Conservation (phyloP, 2,888 invertebrate genomes). For the Hypolimnas misippus region DNA sequence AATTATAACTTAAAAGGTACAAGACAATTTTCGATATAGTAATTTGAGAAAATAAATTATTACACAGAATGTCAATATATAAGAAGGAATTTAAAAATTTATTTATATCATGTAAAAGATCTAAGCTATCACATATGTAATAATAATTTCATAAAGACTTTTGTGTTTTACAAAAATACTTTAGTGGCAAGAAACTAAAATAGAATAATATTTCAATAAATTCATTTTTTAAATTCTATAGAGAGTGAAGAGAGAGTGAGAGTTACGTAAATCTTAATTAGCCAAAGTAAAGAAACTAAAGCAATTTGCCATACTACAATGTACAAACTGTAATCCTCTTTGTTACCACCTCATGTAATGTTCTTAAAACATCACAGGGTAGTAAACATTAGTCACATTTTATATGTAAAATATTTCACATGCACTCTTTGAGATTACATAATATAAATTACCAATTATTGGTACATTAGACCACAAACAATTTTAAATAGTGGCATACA, state of each 20-base stretch:
- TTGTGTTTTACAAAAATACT: constrained; percentile 68
- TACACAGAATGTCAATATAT: constrained; percentile 24
- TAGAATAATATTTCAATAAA: constrained; percentile 67
- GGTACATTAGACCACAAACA: constrained; percentile 59
- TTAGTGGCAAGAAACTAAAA: constrained; percentile 81
- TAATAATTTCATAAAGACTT: constrained; percentile 65
- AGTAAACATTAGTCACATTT: constrained; percentile 59
- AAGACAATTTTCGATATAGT: constrained; percentile 48
- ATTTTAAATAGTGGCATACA: constrained; percentile 68
- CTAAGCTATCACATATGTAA: constrained; percentile 79
- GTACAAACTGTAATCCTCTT: constrained; percentile 65
- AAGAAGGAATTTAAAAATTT: constrained; percentile 47
- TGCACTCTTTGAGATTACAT: constrained; percentile 81
- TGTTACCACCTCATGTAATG: constrained; percentile 69
- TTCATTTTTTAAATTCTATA: constrained; percentile 71
- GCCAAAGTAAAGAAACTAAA: constrained; percentile 58
- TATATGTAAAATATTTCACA: constrained; percentile 60
- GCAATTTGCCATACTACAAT: constrained; percentile 78
- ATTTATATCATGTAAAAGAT: constrained; percentile 71
- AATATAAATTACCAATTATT: constrained; percentile 65
- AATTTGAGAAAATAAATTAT: constrained; percentile 55
- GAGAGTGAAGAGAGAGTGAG: constrained; percentile 80
- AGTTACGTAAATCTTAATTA: constrained; percentile 61
- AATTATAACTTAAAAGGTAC: constrained; percentile 49
- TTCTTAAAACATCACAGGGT: constrained; percentile 76